Conservation (phyloP, 2,797 vertebrate genomes). For the Clarias pachynema region DNA sequence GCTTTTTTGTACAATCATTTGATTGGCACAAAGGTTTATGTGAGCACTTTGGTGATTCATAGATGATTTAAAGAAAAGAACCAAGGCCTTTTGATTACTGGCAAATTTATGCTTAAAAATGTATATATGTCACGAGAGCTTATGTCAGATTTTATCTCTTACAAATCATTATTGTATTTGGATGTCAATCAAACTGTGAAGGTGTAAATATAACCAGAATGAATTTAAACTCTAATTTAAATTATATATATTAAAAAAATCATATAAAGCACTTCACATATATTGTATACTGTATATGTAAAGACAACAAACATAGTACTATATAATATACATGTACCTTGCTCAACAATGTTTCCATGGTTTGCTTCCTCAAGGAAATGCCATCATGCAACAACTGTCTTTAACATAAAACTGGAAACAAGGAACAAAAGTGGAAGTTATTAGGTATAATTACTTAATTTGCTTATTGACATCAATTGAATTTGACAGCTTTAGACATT, state of each 20-base stretch:
- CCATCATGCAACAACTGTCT: not conserved
- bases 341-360: not conserved
- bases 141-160: not conserved
- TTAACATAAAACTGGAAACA: not conserved
- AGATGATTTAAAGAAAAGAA: not conserved
- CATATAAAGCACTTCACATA: not conserved
- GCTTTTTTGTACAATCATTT: not conserved
- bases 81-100: not conserved
- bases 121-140: not conserved
- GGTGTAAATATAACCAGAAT: not conserved
- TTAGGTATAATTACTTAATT: not conserved
- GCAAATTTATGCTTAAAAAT: not conserved
- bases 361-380: not conserved
- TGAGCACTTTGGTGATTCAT: not conserved
- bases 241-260: not conserved
- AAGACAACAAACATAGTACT: not conserved
- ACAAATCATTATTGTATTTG: not conserved
- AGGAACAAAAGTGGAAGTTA: not conserved
- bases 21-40: not conserved
- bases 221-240: not conserved
- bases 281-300: not conserved
- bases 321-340: not conserved
- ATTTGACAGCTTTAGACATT: not conserved
- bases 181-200: not conserved
- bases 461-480: slow-evolving; percentile 7